A percentile compares a stretch with the other conserved stretches of the same genome.
phyloP scores from a whole-genome alignment of 64 coral and sea anemone species.

The Porites australiensis region DNA sequence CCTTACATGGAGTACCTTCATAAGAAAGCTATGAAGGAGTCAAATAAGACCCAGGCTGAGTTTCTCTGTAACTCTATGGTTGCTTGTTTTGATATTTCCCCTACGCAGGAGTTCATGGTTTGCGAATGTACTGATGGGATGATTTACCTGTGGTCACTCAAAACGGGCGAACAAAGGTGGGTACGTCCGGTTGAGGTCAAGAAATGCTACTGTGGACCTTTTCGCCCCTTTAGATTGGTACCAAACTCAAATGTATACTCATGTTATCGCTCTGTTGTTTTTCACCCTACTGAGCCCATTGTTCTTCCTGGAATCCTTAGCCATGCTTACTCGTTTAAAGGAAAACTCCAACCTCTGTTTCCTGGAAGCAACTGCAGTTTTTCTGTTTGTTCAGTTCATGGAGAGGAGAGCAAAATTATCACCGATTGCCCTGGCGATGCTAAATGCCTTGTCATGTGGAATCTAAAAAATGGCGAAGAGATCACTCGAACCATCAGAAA shows the following conservation, averaged over 20 bases:
- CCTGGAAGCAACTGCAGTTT: background rate
- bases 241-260: background rate
- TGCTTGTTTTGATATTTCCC: no score
- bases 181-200: no score
- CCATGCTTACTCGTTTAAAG: background rate
- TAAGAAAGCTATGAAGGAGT: no score
- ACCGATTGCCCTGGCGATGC: background rate
- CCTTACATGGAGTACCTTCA: no score
- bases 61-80: background rate
- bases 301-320: background rate
- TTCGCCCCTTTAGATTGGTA: no score
- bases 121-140: no score
- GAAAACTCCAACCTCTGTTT: background rate
- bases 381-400: conserved; percentile 18
- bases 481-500: background rate
- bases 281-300: background rate
- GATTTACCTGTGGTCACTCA: no score
- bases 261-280: conserved; percentile 9
- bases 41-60: no score
- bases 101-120: no score
- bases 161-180: no score
- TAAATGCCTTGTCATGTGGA: background rate
- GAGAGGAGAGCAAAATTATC: background rate
- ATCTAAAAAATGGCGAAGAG: conserved; percentile 6
- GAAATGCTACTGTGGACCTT: no score